Conservation (phyloP, 2,797 vertebrate genomes). For the Kryptopterus vitreolus region DNA sequence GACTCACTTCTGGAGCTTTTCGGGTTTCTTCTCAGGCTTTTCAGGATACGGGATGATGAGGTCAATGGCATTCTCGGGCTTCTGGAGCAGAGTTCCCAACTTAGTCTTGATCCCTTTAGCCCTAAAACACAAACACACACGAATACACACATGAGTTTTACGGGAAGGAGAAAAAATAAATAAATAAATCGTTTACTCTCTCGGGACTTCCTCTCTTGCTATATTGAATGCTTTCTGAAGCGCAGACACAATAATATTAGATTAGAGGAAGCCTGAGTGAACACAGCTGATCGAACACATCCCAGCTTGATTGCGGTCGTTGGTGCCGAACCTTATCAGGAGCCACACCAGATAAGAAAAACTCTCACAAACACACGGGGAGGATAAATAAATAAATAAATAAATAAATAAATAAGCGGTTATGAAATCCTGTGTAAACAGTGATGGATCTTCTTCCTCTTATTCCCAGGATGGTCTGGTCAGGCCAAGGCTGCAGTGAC, state of each 20-base stretch:
- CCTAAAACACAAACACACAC: constrained; percentile 67
- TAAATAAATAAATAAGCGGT: no score
- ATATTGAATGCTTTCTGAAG: background rate
- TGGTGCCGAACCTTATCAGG: background rate
- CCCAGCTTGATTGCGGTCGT: background rate
- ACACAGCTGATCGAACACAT: constrained; percentile 18
- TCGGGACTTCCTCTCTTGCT: background rate
- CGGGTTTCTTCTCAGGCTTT: constrained; percentile 88
- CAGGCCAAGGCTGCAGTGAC: background rate
- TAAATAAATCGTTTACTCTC: background rate
- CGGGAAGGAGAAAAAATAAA: no score
- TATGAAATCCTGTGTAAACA: background rate
- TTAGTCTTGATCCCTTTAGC: constrained; percentile 97
- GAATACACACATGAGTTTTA: constrained; percentile 3
- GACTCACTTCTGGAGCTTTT: constrained; percentile 89
- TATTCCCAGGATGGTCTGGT: background rate
- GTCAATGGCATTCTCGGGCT: constrained; percentile 87
- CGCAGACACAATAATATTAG: background rate
- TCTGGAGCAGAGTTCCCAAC: constrained; percentile 91
- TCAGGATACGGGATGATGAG: constrained; percentile 89
- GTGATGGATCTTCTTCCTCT: constrained; percentile 5
- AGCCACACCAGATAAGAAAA: background rate
- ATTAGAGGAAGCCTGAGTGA: background rate
- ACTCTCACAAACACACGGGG: background rate
- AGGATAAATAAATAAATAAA: no score